Percentiles rank a stretch among this genome's conserved stretches.
These are phyloP conservation scores for Ricordea florida DNA, from an alignment of 92 coral and sea anemone genomes.

Conservation along the genomic window DNA sequence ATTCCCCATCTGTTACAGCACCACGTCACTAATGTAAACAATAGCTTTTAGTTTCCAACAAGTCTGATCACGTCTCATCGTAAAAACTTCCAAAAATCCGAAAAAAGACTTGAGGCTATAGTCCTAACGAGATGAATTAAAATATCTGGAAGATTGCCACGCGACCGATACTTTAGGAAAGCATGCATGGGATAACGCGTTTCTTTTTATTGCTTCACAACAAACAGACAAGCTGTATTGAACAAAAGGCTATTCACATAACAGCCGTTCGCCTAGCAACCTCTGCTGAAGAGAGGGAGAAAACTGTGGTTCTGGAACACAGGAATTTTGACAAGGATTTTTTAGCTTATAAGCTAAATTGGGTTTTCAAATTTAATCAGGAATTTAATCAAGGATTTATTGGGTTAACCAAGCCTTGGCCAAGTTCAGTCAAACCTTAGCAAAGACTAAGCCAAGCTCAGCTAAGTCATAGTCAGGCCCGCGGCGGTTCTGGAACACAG, in stretches of 20 bases:
- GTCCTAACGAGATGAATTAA: background rate
- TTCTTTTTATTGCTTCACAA: background rate
- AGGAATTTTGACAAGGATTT: no score
- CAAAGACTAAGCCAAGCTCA: no score
- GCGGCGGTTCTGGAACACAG: no score
- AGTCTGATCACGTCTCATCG: slow-evolving; percentile 20
- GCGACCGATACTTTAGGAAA: background rate
- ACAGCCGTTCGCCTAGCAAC: slow-evolving; percentile 15
- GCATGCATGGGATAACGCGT: background rate
- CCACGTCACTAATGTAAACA: slow-evolving; percentile 51
- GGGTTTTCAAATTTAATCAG: no score
- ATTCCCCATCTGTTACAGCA: slow-evolving; percentile 5
- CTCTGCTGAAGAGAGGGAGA: no score
- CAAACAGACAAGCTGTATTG: background rate
- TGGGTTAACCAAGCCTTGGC: no score
- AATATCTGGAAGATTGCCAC: background rate
- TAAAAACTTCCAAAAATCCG: background rate
- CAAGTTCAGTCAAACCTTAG: no score
- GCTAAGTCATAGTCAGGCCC: no score
- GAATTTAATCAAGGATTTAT: no score
- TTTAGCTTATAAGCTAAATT: no score
- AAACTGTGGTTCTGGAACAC: no score
- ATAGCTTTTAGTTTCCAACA: background rate
- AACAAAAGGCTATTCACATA: slow-evolving; percentile 39
- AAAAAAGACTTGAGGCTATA: background rate